Evolutionary conservation across 2,888 invertebrate species (phyloP), one percentile per base, ranked within the genome.

Genomic region (Petrolisthes manimaculis): DNA sequence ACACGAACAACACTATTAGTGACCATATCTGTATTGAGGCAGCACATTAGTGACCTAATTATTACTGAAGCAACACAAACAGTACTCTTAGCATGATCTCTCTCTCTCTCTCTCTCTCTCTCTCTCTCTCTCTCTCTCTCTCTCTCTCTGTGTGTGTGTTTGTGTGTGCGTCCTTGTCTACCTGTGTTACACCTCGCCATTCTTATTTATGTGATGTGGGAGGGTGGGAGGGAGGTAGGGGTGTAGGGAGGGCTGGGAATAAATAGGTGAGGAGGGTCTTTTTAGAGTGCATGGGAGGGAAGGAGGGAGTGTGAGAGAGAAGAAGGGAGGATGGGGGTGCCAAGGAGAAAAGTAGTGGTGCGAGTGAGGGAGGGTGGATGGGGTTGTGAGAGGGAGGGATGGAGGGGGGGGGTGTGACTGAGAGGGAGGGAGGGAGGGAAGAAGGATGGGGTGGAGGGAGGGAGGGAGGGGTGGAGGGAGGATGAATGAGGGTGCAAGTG

Each of bases 71-170:
- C n/a, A 74, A 74, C n/a, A 74, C 24, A 21, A 21, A 9, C 24
- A 21, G 8, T 9, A 21, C 74, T n/a, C 8, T 74, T 24, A 21
- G 14, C 8, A 12, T 74, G 74, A 21, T 77, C 3, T 77, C 9
- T 24, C 77, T 24, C 37, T 24, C 77, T 24, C 37, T 77, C 77
- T 77, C 37, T 77, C 77, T 77, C 37, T 77, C 77, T 77, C 77
- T 77, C 77, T 56, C 80, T 18, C 80, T 21, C 56, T 53, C 18
- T 55, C 53, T 4, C 21, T 12, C 55, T 24, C 80, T 9, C 53
- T 81, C 56, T 80, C 56, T 24, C 79, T 79, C 55, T 79, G 9
- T 51, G 51, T 54, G 51, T 54, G 51, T 53, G 8, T 9, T 5
- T 78, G 18, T n/a, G 12, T 77, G 4, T 77, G 4, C 12, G 2